Evolutionary conservation across 2,888 invertebrate genomes (phyloP).

Genomic region (Ecliptopera silaceata): DNA sequence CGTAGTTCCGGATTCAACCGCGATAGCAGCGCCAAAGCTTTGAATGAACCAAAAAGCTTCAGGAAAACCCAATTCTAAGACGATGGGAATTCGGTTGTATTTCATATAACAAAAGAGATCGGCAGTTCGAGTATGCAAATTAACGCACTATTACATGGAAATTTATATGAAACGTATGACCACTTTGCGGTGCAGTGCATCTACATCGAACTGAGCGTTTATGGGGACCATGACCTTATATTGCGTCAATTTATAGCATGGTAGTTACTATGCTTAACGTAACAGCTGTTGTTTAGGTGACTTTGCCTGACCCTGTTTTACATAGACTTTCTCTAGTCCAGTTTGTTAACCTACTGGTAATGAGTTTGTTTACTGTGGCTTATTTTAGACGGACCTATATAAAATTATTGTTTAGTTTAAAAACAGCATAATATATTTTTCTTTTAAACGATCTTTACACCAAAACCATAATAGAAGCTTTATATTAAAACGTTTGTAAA

Average conservation of each 20-base stretch:
- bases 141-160: constrained; percentile 81
- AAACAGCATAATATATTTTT: not conserved
- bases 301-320: constrained; percentile 68
- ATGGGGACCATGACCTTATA: constrained; percentile 83
- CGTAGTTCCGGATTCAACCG: constrained; percentile 63
- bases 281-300: constrained; percentile 74
- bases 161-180: constrained; percentile 84
- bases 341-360: constrained; percentile 41
- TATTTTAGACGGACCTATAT: constrained; percentile 1
- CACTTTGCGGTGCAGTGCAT: constrained; percentile 81
- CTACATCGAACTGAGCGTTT: constrained; percentile 73
- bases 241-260: constrained; percentile 78
- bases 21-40: constrained; percentile 64
- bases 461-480: no score
- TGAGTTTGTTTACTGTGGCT: constrained; percentile 37
- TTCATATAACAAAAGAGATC: constrained; percentile 47
- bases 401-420: not conserved
- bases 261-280: constrained; percentile 71
- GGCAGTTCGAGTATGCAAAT: constrained; percentile 78
- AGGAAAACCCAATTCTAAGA: constrained; percentile 47
- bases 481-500: no score
- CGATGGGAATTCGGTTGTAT: constrained; percentile 49
- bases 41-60: constrained; percentile 64
- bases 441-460: no score
- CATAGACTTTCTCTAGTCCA: constrained; percentile 67